A percentile compares a stretch with the other conserved stretches of the same genome.
These are phyloP conservation scores for Mechanitis mazaeus DNA, from an alignment of 2,888 invertebrate species.

Conservation along the genomic window DNA sequence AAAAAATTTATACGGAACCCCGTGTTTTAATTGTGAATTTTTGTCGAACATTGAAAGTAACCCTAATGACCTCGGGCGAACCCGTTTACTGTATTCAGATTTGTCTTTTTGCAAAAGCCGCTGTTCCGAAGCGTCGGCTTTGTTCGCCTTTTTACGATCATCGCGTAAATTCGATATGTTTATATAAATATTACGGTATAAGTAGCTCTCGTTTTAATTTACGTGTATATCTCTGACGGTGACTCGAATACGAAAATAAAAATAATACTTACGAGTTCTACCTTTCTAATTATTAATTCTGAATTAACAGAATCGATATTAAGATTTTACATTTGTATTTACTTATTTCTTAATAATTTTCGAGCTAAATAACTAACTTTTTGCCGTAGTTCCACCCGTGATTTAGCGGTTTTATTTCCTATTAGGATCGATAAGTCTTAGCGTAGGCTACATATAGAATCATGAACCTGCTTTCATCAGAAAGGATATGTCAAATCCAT, in stretches of 20 bases:
- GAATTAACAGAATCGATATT: too few species aligned
- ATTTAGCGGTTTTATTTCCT: too few species aligned
- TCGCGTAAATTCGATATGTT: constrained; percentile 32
- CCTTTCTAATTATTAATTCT: neutral
- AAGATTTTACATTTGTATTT: too few species aligned
- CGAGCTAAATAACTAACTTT: too few species aligned
- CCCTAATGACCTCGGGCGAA: constrained; percentile 44
- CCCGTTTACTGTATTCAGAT: constrained; percentile 36
- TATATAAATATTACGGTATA: constrained; percentile 28
- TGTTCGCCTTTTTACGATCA: constrained; percentile 31
- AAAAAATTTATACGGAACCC: constrained; percentile 1
- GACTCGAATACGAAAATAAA: constrained; percentile 4
- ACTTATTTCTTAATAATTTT: too few species aligned
- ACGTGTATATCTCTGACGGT: neutral
- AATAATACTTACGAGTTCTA: neutral
- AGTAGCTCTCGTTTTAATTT: constrained; percentile 32
- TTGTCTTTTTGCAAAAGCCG: constrained; percentile 31
- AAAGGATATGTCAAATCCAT: too few species aligned
- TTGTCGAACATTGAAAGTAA: constrained; percentile 36
- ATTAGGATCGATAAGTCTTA: too few species aligned
- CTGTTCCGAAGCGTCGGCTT: constrained; percentile 32
- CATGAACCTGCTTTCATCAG: too few species aligned
- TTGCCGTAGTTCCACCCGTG: too few species aligned
- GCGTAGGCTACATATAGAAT: too few species aligned
- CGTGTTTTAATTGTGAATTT: constrained; percentile 1